Evolutionary conservation across 2,888 invertebrate species (phyloP), one percentile per base, ranked within the genome.

Genomic region (Melolontha melolontha): DNA sequence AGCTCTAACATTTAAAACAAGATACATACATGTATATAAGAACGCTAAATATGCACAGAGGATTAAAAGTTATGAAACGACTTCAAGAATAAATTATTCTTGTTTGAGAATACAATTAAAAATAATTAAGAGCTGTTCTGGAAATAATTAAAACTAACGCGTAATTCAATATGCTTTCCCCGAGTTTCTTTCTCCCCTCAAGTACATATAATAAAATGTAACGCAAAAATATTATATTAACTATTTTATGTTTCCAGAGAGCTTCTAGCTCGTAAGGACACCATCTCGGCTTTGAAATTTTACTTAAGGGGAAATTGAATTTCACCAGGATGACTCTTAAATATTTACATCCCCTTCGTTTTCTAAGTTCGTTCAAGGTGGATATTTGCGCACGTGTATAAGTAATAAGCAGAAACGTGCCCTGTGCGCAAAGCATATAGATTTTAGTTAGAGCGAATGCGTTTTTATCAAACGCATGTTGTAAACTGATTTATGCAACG

Each of bases 231-330:
- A 62, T 62, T 47, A 62, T 62, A 62, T 62, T 62, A 62, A 62
- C 59, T 62, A 62, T 62, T 62, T 62, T 62, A 62, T 62, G 59
- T 62, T 62, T 62, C 34, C 47, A 47, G 59, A 47, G 11, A 62
- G 47, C 59, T 39, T 47, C 59, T 34, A 62, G 59, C 59, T 62
- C 47, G 59, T 47, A 39, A 39, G 47, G 59, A 62, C 59, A 62
- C 59, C 59, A 39, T 49, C 34, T 62, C 59, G 59, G 59, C 59
- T 62, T 62, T 62, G 59, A 62, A 62, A 62, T 62, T 62, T 62
- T 62, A 62, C 59, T 62, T 62, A 47, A 62, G 59, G 47, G 59
- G 47, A 62, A 49, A 62, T 62, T 62, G 59, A 44, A 62, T 62
- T 47, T 62, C 47, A 34, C 59, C 47, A 39, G 47, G 59, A 62